Conservation (phyloP, 2,797 vertebrate genomes). For the Tamandua tetradactyla region DNA sequence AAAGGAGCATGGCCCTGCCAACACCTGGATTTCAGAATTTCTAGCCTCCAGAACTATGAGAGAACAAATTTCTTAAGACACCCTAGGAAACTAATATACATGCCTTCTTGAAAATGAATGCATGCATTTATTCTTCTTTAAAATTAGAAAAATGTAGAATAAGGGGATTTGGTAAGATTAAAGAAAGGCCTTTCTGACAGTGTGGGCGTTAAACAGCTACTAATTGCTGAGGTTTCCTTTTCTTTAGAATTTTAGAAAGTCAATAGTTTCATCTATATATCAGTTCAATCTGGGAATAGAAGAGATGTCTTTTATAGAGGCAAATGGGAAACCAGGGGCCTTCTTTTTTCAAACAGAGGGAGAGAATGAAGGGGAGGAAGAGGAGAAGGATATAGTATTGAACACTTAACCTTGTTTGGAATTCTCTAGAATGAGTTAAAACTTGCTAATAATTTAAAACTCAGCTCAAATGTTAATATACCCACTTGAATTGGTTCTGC, state of each 20-base stretch:
- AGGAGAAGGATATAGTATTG: background rate
- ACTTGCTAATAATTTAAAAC: background rate
- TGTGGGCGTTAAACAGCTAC: background rate
- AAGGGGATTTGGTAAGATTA: background rate
- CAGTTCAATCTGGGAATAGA: background rate
- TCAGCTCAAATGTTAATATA: constrained; percentile 29
- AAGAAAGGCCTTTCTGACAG: background rate
- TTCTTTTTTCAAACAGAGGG: background rate
- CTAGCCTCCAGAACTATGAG: too few species aligned
- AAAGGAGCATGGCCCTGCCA: too few species aligned
- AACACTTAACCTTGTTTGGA: background rate
- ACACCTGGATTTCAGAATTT: too few species aligned
- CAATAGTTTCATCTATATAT: background rate
- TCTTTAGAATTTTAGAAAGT: constrained; percentile 26
- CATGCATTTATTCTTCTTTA: background rate
- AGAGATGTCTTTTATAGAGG: background rate
- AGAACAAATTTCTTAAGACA: too few species aligned
- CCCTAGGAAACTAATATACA: too few species aligned
- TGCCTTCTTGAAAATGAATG: background rate
- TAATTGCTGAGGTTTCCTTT: background rate
- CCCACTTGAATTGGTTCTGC: constrained; percentile 95
- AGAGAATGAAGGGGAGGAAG: background rate
- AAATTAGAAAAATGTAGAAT: background rate
- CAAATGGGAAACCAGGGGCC: background rate
- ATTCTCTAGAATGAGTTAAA: background rate